phyloP scores from a whole-genome alignment of 2,797 vertebrate genomes.

The Sebastiscus tertius region DNA sequence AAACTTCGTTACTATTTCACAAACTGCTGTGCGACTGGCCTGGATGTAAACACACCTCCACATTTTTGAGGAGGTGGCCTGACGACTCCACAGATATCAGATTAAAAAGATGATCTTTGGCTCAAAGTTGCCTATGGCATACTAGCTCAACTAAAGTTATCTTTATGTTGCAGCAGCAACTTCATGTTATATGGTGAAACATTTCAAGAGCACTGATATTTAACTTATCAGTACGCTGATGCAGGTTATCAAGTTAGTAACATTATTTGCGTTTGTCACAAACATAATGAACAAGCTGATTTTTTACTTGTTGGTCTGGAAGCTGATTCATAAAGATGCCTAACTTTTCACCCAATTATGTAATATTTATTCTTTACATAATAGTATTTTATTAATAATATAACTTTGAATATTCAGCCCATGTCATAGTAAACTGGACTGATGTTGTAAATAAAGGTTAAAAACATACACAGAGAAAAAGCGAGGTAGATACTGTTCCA shows the following conservation, averaged over 20 bases:
- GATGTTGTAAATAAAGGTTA: constrained; percentile 6
- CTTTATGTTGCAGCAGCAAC: not conserved
- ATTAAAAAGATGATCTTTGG: not conserved
- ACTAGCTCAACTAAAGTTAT: not conserved
- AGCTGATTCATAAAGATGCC: not conserved
- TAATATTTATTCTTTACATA: not conserved
- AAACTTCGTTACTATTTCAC: fast-evolving
- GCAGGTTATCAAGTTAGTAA: not conserved
- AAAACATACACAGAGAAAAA: constrained; percentile 11
- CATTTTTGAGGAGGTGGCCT: not conserved
- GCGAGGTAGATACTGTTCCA: constrained; percentile 25
- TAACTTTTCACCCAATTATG: not conserved
- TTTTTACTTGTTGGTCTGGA: not conserved
- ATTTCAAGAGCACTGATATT: not conserved
- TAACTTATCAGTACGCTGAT: not conserved
- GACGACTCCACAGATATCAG: not conserved
- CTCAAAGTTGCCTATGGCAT: not conserved
- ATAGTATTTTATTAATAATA: not conserved
- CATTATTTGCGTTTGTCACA: not conserved
- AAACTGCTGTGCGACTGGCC: too few relatives aligned
- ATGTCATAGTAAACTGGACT: not conserved
- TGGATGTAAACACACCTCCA: not conserved
- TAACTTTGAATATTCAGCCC: not conserved
- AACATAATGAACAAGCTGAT: not conserved
- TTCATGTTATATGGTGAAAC: not conserved